These are phyloP conservation scores for Petrocephalus schoutedeni DNA, from an alignment of 2,797 vertebrate species.

Conservation along the genomic window DNA sequence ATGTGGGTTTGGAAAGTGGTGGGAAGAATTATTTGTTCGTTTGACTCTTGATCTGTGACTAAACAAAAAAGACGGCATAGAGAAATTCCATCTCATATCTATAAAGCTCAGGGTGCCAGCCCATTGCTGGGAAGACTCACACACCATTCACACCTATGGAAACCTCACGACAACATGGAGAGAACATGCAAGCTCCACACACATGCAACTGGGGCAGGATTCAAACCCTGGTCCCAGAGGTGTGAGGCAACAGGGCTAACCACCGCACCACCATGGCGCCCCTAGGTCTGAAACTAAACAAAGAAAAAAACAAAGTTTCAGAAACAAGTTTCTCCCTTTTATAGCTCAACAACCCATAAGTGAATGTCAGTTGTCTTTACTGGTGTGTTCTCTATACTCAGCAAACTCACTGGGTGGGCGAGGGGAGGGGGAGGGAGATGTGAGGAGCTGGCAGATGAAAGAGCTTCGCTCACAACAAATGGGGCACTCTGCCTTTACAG, in stretches of 20 bases:
- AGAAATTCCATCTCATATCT: background rate
- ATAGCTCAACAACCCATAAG: background rate
- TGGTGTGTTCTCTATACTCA: background rate
- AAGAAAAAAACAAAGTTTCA: too few species aligned
- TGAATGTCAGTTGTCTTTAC: background rate
- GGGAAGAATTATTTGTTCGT: background rate
- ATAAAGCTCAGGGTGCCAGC: background rate
- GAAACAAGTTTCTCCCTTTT: background rate
- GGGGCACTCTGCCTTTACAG: slow-evolving; percentile 23
- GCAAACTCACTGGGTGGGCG: background rate
- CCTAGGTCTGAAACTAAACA: too few species aligned
- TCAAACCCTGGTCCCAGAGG: too few species aligned
- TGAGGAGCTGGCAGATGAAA: slow-evolving; percentile 22
- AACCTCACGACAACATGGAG: too few species aligned
- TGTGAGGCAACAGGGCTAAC: too few species aligned
- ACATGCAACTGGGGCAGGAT: too few species aligned
- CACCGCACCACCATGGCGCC: too few species aligned
- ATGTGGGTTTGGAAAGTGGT: background rate
- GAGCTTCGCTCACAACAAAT: background rate
- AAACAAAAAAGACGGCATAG: background rate
- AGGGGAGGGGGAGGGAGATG: background rate
- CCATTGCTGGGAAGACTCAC: too few species aligned
- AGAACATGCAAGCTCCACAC: too few species aligned
- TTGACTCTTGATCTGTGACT: background rate
- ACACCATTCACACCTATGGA: too few species aligned